Base-by-base conservation (phyloP, 2,888 invertebrate genomes). In the Glyphotaelius pellucidus region DNA sequence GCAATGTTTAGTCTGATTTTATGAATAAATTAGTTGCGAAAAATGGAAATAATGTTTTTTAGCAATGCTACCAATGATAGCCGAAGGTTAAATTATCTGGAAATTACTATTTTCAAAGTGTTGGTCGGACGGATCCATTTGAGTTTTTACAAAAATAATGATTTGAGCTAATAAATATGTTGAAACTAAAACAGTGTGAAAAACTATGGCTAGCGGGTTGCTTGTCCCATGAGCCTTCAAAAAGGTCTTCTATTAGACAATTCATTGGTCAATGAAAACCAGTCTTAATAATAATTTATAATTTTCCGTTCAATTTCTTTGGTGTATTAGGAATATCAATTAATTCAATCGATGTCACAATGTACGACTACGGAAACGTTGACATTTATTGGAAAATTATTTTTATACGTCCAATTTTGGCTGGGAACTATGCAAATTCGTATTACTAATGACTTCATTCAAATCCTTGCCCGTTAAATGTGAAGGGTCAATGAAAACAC, bases 401-500 rank as follows among this genome's bases (percentile, higher is more conserved):
- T 91, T 89, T 89, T 90, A 90, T 90, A 52, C 30, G 52, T 81
- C 79, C 79, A 90, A 85, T 90, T 89, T 83, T 32, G 89, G 79
- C 30, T 30, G 35, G 80, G 9, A 67, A 67, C 25, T 92, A 92
- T 92, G 92, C 84, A 91, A 92, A 92, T 92, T 90, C 90, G 87
- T 90, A 87, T 83, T 81, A 31, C 35, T 90, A 90, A 92, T 92
- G 91, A 81, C 92, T 91, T 91, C 85, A 91, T 92, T 91, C 32
- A 89, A 81, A 89, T 67, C 79, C 35, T 30, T 79, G 89, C 80
- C 81, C 32, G 32, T 88, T 32, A 67, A 88, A n/a, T 25, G 32
- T 67, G 47, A 32, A 89, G 52, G 32, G n/a, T 25, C 52, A 35
- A 79, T 31, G 79, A 89, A 89, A 89, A 67, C 35, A 38, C n/a